Evolutionary conservation across 2,797 vertebrate genomes (phyloP), one percentile per base, ranked within the genome.

Genomic region (Chromobotia macracanthus): DNA sequence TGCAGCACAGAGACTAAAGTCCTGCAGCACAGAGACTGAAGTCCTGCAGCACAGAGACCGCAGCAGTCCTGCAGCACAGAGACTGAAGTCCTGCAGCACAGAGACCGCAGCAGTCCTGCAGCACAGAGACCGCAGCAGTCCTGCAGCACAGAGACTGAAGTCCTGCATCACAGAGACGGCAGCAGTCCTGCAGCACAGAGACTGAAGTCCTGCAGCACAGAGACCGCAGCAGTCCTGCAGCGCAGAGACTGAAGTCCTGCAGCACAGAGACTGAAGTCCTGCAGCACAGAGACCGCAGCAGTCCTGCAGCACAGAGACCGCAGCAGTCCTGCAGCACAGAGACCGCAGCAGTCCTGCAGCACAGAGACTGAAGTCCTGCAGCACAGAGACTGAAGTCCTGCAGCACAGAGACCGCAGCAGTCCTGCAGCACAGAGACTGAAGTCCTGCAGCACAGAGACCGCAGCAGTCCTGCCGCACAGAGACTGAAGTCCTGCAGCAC

Each of bases 241-340:
- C 12, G 28, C 28, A 72, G 73, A 18, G 31, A n/a, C n/a, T n/a
- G n/a, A n/a, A n/a, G 56, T 41, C 56, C 21, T 48, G 65, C 65
- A 58, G 75, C 12, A 41, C 28, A 72, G 73, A 18, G 31, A n/a
- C n/a, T n/a, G n/a, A n/a, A n/a, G 56, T 41, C 56, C 21, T 48
- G 65, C 65, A 58, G 75, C 12, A 41, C 28, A 72, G 73, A 18
- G 31, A n/a, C n/a, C n/a, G n/a, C 72, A 1, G 64, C 56, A 60
- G 56, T 41, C 56, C 21, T 48, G 65, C 65, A 58, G 75, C 12
- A 41, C 28, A 72, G 73, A 18, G 31, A n/a, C n/a, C n/a, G n/a
- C 72, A 1, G 64, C 56, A 60, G 56, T 41, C 56, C 21, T 48
- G 65, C 65, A 58, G 75, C 12, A 41, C 28, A 72, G 73, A 18